phyloP scores from a whole-genome alignment of 2,797 vertebrate genomes.

The Chelonia mydas region DNA sequence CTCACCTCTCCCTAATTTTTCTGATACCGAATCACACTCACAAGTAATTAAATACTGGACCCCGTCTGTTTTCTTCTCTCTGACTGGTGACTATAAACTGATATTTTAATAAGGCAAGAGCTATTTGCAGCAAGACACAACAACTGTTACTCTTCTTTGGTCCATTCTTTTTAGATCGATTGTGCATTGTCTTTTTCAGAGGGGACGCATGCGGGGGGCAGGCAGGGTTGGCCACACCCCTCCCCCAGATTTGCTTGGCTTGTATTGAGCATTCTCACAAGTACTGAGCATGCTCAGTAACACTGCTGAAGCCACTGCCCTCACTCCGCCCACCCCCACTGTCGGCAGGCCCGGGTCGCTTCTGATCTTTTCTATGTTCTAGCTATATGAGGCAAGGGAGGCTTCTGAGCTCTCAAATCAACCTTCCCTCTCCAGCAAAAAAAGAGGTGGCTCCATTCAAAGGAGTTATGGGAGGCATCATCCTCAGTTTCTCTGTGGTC shows the following conservation, averaged over 20 bases:
- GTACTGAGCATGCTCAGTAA: too few relatives aligned
- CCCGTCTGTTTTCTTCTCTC: slow-evolving; percentile 23
- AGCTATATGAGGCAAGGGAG: background rate
- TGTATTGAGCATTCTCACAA: too few relatives aligned
- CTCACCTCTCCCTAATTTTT: slow-evolving; percentile 32
- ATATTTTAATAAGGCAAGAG: background rate
- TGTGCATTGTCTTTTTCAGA: slow-evolving; percentile 9
- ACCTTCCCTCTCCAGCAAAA: background rate
- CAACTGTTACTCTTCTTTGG: background rate
- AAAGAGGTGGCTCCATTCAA: background rate
- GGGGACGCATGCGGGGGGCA: too few relatives aligned
- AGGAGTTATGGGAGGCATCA: background rate
- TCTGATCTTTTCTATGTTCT: background rate
- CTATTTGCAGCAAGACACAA: slow-evolving; percentile 29
- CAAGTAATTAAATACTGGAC: slow-evolving; percentile 50
- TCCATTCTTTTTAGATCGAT: slow-evolving; percentile 25
- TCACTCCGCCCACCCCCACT: too few relatives aligned
- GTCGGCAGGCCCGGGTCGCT: too few relatives aligned
- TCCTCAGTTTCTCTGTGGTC: background rate
- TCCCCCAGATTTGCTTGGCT: too few relatives aligned
- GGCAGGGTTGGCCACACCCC: too few relatives aligned
- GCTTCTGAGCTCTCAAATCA: slow-evolving; percentile 5
- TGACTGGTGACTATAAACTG: background rate
- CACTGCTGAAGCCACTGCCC: too few relatives aligned
- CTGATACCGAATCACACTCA: slow-evolving; percentile 30